Evolutionary conservation across 2,888 invertebrate species (phyloP).

Genomic region (Bibio marci): DNA sequence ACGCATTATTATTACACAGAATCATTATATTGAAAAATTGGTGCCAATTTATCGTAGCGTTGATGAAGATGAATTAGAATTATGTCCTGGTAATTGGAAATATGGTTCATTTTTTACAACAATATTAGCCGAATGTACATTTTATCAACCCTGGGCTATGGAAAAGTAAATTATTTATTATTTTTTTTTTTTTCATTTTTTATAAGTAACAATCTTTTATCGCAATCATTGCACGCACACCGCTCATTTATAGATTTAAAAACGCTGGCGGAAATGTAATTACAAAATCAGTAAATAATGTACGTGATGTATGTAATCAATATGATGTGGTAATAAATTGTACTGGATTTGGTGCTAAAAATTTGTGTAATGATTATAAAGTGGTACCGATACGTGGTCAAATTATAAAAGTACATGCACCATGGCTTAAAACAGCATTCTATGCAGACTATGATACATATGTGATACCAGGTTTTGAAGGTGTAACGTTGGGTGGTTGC

Average conservation of each 20-base stretch:
- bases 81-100: slow-evolving; percentile 60
- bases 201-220: neutral
- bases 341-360: slow-evolving; percentile 65
- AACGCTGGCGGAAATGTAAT: neutral
- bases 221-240: neutral
- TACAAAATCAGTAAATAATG: neutral
- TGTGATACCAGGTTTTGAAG: slow-evolving; percentile 59
- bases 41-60: slow-evolving; percentile 57
- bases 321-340: slow-evolving; percentile 73
- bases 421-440: slow-evolving; percentile 79
- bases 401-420: slow-evolving; percentile 62
- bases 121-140: slow-evolving; percentile 51
- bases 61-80: slow-evolving; percentile 51
- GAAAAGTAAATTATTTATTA: slow-evolving; percentile 32
- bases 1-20: slow-evolving; percentile 30
- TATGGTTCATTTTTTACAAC: slow-evolving; percentile 72
- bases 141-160: slow-evolving; percentile 64
- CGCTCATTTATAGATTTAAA: slow-evolving; percentile 1
- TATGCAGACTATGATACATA: slow-evolving; percentile 78
- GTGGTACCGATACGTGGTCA: slow-evolving; percentile 72
- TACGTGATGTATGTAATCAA: too few relatives aligned
- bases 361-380: slow-evolving; percentile 54
- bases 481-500: slow-evolving; percentile 65
- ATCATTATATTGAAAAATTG: slow-evolving; percentile 57
- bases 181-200: neutral